Evolutionary conservation across 1,140 invertebrate species (phyloP).

Genomic region (Pollicipes pollicipes): DNA sequence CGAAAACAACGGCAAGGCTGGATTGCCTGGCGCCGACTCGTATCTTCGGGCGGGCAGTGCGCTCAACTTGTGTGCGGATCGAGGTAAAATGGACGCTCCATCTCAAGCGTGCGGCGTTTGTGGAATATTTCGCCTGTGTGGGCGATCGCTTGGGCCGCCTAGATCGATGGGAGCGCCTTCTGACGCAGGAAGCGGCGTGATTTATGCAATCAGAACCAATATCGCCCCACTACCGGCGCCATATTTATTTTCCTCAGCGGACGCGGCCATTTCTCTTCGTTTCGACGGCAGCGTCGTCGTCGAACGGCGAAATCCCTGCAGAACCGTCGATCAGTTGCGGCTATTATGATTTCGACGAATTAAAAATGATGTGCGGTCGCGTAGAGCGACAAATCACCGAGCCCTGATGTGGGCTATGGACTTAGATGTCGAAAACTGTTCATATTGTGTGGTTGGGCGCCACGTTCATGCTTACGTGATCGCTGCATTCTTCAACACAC

Average conservation of each 20-base stretch:
- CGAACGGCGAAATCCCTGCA: neutral
- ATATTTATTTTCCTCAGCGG: neutral
- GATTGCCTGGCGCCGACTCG: neutral
- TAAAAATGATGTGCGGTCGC: neutral
- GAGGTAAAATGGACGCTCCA: neutral
- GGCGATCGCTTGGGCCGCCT: too few relatives aligned
- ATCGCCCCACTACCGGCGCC: neutral
- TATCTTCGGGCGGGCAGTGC: neutral
- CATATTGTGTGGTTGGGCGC: too few relatives aligned
- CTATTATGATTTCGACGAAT: neutral
- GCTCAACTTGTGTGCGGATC: neutral
- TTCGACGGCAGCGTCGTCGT: neutral
- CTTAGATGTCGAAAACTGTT: too few relatives aligned
- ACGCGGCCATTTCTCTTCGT: neutral
- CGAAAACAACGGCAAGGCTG: neutral
- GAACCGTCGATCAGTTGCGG: neutral
- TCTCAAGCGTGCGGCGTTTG: neutral
- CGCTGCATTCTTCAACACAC: too few relatives aligned
- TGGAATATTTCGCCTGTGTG: neutral
- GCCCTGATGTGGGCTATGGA: too few relatives aligned
- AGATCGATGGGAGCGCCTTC: neutral
- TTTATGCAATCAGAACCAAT: neutral
- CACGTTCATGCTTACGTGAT: too few relatives aligned
- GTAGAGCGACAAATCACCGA: too few relatives aligned
- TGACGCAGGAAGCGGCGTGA: neutral